These are phyloP conservation scores for Synanthedon vespiformis DNA, from an alignment of 2,888 invertebrate species.

Conservation along the genomic window DNA sequence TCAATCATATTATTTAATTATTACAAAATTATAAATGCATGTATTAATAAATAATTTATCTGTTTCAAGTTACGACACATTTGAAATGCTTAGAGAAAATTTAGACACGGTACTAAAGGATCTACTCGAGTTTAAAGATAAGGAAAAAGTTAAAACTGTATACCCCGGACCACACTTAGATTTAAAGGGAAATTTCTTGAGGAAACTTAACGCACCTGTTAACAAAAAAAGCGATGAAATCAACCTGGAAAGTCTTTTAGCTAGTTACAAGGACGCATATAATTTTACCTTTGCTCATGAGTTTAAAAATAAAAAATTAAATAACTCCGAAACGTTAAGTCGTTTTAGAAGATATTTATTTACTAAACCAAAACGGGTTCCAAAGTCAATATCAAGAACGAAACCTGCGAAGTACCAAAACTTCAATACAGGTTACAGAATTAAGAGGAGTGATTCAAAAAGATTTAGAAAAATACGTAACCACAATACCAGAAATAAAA, in stretches of 20 bases:
- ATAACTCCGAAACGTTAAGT: slow-evolving; percentile 33
- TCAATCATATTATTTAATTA: not conserved
- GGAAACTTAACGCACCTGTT: slow-evolving; percentile 6
- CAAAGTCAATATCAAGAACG: slow-evolving; percentile 21
- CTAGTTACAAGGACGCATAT: not conserved
- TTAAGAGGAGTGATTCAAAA: slow-evolving; percentile 10
- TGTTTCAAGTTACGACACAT: slow-evolving; percentile 80
- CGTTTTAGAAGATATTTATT: slow-evolving; percentile 50
- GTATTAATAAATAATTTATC: slow-evolving; percentile 2
- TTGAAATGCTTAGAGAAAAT: slow-evolving; percentile 88
- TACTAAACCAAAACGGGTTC: slow-evolving; percentile 25
- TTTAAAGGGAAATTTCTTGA: slow-evolving; percentile 32
- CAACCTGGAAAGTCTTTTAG: not conserved
- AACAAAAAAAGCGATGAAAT: not conserved
- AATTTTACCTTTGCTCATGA: slow-evolving; percentile 4
- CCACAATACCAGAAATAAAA: slow-evolving; percentile 9
- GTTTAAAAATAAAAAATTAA: slow-evolving; percentile 10
- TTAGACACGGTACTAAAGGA: slow-evolving; percentile 77
- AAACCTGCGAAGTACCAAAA: slow-evolving; percentile 21
- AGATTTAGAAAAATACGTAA: slow-evolving; percentile 7
- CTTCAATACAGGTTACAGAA: slow-evolving; percentile 9
- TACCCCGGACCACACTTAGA: slow-evolving; percentile 51
- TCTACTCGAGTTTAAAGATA: slow-evolving; percentile 69
- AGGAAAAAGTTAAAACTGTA: slow-evolving; percentile 27
- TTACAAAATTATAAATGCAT: not conserved